Conservation (phyloP, 2,797 vertebrate species). For the Picus viridis region DNA sequence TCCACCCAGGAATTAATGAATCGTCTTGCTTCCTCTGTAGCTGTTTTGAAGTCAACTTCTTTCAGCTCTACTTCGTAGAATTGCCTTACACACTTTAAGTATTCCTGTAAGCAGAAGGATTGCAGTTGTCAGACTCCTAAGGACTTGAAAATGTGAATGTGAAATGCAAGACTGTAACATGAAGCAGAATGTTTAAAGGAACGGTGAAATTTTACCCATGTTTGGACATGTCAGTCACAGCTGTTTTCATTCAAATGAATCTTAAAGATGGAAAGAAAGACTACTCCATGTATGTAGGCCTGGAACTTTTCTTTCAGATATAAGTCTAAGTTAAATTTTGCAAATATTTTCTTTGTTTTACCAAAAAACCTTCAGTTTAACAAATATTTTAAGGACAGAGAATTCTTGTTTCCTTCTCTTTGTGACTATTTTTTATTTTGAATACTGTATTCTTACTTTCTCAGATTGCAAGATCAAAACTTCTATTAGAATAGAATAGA, state of each 20-base stretch:
- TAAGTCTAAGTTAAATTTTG: not conserved
- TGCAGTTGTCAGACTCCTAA: not conserved
- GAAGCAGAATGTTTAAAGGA: not conserved
- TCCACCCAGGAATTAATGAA: conserved; percentile 89
- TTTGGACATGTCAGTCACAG: not conserved
- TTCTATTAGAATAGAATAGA: too few relatives aligned
- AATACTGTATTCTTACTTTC: not conserved
- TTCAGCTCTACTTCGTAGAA: conserved; percentile 82
- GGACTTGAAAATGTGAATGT: not conserved
- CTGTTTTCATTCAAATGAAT: not conserved
- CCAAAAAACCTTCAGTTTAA: not conserved
- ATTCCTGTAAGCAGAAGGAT: conserved; percentile 30
- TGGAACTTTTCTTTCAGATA: not conserved
- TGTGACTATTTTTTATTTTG: not conserved
- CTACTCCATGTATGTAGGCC: not conserved
- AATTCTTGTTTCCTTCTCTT: not conserved
- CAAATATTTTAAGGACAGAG: not conserved
- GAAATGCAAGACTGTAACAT: not conserved
- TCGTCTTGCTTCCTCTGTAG: conserved; percentile 75
- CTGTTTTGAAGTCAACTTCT: conserved; percentile 79
- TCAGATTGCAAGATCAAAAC: not conserved
- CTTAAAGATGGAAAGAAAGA: not conserved
- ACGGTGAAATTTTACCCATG: not conserved
- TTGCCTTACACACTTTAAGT: conserved; percentile 66
- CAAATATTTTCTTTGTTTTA: not conserved